Base-by-base conservation (phyloP, 2,888 invertebrate genomes). In the Eupithecia inturbata region DNA sequence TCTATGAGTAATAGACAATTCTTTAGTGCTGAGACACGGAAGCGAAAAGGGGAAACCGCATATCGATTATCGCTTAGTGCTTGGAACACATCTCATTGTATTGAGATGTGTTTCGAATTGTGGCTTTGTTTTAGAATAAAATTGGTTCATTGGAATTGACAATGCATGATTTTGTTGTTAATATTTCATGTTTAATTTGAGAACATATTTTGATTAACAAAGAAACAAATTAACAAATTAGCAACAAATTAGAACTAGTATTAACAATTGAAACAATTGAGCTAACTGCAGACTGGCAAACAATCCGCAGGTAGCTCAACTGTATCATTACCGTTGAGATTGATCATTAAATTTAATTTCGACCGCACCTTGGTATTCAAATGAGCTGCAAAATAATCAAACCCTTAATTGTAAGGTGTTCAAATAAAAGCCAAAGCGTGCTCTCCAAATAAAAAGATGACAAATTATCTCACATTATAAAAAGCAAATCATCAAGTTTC, bases 1-100 rank as follows among this genome's bases (percentile, higher is more conserved):
- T 57, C 12, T 57, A 57, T 22, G 53, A 57, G 26, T 26, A 26
- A 57, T 26, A 57, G 57, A 57, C 57, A 57, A 57, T 57, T 57
- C 57, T 26, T 57, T 57, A 57, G 57, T 57, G 57, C 26, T 57
- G 57, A 14, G 19, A 63, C 19, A 33, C 19, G n/a, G 63, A 64
- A 33, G 10, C 33, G 33, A 33, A 63, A 31, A n/a, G 63, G 62
- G 16, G 22, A 64, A 64, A n/a, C 63, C 31, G 36, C 26, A 26
- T 36, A 36, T 64, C 33, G 63, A 64, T 64, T 64, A 64, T 64
- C 33, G 36, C 63, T 64, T 64, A 64, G 63, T 3, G 63, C n/a
- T n/a, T n/a, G n/a, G n/a, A n/a, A n/a, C n/a, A n/a, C n/a, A n/a
- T n/a, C n/a, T n/a, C n/a, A n/a, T n/a, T n/a, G 36, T 64, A 64